Base-by-base conservation (phyloP, 2,113 vertebrate genomes). In the Stomatorhinus ivindoensis region DNA sequence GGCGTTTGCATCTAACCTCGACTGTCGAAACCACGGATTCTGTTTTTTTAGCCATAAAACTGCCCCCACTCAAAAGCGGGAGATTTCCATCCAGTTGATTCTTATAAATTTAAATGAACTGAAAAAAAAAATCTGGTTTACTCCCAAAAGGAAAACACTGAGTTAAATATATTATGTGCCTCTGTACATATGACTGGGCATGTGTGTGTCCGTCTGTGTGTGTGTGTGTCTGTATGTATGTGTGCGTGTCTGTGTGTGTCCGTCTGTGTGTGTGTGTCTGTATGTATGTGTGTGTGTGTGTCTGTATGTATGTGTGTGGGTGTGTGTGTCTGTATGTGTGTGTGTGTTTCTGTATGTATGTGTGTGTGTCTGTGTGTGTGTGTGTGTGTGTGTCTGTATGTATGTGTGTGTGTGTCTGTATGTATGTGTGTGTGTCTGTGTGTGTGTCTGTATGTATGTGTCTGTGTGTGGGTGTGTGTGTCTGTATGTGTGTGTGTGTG, bases 41-140 rank as follows among this genome's bases (percentile, higher is more conserved):
- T 97, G 97, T 97, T 97, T 97, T 96, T 94, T 94, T 94, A 97
- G 96, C 95, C 95, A 95, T 98, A 97, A 98, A 98, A 96, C 96
- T 96, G 94, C 93, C 95, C 93, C 93, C 89, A 94, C 95, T 92
- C 44, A 94, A 95, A 93, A 94, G 94, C 91, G 90, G 93, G 91
- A 94, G 92, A 94, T 96, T 98, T 99, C 97, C 97, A 97, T 97
- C 98, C 0, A 93, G 95, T 95, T 95, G 95, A 97, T 98, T 97
- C 95, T 96, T 97, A 96, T 97, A 97, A 97, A 98, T 97, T 96
- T 96, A 97, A 97, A 98, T 95, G 93, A 97, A 96, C 92, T 95
- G 94, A 95, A 97, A 96, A 95, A 97, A 96, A 76, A 95, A 97
- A 96, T 94, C 95, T 92, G 94, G 95, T 97, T 96, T 93, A 94